phyloP scores from a whole-genome alignment of 2,797 vertebrate species.

The Chloroceryle inda region DNA sequence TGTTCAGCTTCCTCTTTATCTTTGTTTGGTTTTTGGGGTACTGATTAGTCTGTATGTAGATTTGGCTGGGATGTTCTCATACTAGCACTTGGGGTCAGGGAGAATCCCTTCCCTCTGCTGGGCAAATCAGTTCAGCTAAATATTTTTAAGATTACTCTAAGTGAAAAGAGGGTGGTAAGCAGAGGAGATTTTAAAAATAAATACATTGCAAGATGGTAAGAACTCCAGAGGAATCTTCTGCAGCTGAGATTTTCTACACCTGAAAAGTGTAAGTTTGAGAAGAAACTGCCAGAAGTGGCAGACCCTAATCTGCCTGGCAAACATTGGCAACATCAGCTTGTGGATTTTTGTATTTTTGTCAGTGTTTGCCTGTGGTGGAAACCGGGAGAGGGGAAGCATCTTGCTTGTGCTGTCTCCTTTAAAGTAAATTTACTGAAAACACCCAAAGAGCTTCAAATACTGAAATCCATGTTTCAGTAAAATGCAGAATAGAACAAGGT shows the following conservation, averaged over 20 bases:
- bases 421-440: neutral
- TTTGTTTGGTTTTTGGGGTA: slow-evolving; percentile 18
- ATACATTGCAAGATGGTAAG: neutral
- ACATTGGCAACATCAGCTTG: neutral
- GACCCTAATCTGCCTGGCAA: neutral
- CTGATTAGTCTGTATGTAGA: neutral
- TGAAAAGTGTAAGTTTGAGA: neutral
- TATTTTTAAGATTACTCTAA: neutral
- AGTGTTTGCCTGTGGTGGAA: neutral
- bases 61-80: slow-evolving; percentile 2
- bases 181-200: neutral
- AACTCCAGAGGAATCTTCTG: neutral
- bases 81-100: neutral
- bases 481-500: neutral
- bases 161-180: neutral
- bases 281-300: neutral
- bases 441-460: neutral
- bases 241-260: neutral
- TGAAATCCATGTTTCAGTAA: neutral
- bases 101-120: neutral
- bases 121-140: neutral
- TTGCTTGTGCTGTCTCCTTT: neutral
- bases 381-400: neutral
- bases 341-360: neutral
- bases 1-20: slow-evolving; percentile 3